phyloP scores from a whole-genome alignment of 2,113 vertebrate species.

The Gymnarchus niloticus region DNA sequence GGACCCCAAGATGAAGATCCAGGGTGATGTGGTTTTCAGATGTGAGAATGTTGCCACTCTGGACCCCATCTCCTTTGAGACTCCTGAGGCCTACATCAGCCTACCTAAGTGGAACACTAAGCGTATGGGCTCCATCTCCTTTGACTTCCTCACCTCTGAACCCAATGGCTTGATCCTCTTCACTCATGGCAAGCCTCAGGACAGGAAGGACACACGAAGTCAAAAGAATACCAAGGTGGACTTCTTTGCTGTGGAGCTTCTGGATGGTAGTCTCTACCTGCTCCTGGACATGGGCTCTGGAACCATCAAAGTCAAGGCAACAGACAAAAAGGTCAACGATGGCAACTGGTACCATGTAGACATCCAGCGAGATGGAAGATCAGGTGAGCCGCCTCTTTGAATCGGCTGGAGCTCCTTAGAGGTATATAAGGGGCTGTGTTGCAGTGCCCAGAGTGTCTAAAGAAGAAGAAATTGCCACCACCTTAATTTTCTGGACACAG shows the following conservation, averaged over 20 bases:
- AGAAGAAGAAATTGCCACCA: no score
- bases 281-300: slow-evolving; percentile 97
- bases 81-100: slow-evolving; percentile 94
- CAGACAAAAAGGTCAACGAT: slow-evolving; percentile 94
- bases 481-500: no score
- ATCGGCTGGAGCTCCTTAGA: background rate
- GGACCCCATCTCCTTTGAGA: slow-evolving; percentile 97
- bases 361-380: slow-evolving; percentile 92
- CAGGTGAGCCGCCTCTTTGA: slow-evolving; percentile 68
- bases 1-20: slow-evolving; percentile 98
- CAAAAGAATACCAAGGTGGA: slow-evolving; percentile 98
- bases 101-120: slow-evolving; percentile 99
- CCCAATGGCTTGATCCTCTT: slow-evolving; percentile 97
- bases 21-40: slow-evolving; percentile 89
- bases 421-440: background rate
- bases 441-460: background rate
- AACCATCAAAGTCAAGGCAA: slow-evolving; percentile 97
- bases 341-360: slow-evolving; percentile 98
- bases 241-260: slow-evolving; percentile 94
- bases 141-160: slow-evolving; percentile 93
- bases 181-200: slow-evolving; percentile 92
- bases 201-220: slow-evolving; percentile 83
- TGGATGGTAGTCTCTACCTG: slow-evolving; percentile 90
- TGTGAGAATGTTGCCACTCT: slow-evolving; percentile 95
- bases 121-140: slow-evolving; percentile 96